Conservation (phyloP, 2,113 vertebrate species). For the Callospermophilus lateralis region DNA sequence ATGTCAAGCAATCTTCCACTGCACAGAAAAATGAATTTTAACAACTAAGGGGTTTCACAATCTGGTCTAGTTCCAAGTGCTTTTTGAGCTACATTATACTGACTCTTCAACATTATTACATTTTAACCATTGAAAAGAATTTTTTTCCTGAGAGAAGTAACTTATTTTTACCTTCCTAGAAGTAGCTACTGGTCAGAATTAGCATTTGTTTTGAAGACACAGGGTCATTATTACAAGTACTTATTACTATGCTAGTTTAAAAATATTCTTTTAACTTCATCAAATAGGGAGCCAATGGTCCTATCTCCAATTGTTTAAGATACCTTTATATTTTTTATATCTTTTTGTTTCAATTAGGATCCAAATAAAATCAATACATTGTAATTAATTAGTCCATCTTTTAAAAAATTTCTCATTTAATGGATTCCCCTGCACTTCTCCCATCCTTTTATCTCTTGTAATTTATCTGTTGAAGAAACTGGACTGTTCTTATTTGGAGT, state of each 20-base stretch:
- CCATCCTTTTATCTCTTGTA: not conserved
- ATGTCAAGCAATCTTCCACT: not conserved
- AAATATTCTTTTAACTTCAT: conserved; percentile 21
- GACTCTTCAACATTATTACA: conserved; percentile 41
- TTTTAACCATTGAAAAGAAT: conserved; percentile 29
- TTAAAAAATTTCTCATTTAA: not conserved
- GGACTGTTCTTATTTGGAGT: not conserved
- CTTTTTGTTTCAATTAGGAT: conserved; percentile 41
- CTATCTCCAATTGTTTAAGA: conserved; percentile 29
- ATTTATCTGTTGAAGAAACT: conserved; percentile 40
- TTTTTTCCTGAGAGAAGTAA: conserved; percentile 3
- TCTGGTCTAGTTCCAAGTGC: conserved; percentile 40
- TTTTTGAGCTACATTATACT: conserved; percentile 23
- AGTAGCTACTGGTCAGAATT: not conserved
- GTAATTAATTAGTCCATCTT: conserved; percentile 33
- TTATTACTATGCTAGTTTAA: conserved; percentile 18
- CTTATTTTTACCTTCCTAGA: conserved; percentile 5
- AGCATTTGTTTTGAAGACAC: conserved; percentile 24
- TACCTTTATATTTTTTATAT: not conserved
- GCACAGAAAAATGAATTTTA: conserved; percentile 12
- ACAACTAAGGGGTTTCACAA: not conserved
- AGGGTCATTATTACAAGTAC: conserved; percentile 25
- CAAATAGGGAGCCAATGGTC: not conserved
- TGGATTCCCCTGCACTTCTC: not conserved
- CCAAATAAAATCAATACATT: not conserved